Evolutionary conservation across 2,113 vertebrate species (phyloP).

Genomic region (Odocoileus virginianus): DNA sequence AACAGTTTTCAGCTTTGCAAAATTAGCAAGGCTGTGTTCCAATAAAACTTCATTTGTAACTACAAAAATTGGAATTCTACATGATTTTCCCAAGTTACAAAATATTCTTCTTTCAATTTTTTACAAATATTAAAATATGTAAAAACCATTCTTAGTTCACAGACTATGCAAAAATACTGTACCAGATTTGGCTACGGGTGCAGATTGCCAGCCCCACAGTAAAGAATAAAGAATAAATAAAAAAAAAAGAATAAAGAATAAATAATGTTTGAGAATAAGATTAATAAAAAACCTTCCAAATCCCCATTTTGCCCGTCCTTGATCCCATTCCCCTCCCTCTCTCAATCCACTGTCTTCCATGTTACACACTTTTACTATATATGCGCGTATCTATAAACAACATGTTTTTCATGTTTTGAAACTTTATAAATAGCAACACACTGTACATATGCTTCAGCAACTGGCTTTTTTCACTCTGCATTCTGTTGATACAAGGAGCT

Average conservation of each 20-base stretch:
- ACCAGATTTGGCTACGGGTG: neutral
- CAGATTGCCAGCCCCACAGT: neutral
- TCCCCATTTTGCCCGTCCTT: neutral
- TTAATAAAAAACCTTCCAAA: neutral
- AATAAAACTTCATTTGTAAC: neutral
- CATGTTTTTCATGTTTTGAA: conserved; percentile 51
- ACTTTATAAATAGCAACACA: conserved; percentile 48
- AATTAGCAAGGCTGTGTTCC: neutral
- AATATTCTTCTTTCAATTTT: neutral
- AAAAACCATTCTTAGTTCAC: neutral
- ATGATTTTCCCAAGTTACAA: neutral
- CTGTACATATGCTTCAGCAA: conserved; percentile 44
- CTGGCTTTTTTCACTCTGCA: neutral
- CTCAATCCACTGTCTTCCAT: neutral
- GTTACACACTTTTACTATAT: neutral
- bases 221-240: neutral
- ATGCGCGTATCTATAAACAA: conserved; percentile 30
- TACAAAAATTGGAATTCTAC: neutral
- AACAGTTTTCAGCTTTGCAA: neutral
- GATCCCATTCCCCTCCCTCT: neutral
- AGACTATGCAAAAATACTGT: neutral
- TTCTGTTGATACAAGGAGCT: neutral
- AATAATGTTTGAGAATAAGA: neutral
- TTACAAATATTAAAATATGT: neutral
- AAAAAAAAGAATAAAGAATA: neutral